phyloP scores from a whole-genome alignment of 2,113 vertebrate species.

The Clarias macrocephalus region DNA sequence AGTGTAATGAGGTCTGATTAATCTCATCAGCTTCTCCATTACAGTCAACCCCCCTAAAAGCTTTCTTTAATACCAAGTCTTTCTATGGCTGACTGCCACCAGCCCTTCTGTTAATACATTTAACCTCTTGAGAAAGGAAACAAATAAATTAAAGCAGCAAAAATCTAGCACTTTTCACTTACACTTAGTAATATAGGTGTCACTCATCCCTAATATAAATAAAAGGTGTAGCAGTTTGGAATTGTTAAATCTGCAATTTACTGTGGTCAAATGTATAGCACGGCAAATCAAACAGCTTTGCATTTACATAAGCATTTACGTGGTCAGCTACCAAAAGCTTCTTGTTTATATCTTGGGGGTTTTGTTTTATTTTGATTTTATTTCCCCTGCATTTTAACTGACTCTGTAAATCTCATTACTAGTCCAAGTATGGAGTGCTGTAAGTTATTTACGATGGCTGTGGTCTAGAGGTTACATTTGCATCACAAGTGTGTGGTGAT shows the following conservation, averaged over 20 bases:
- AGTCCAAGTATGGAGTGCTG: not conserved
- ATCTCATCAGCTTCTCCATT: constrained; percentile 65
- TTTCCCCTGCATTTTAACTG: not conserved
- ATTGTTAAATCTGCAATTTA: not conserved
- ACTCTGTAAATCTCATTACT: not conserved
- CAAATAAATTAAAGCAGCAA: not conserved
- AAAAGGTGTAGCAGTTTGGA: not conserved
- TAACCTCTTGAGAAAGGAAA: constrained; percentile 53
- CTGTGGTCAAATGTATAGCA: not conserved
- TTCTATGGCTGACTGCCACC: constrained; percentile 69
- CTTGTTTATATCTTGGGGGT: not conserved
- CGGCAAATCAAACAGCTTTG: not conserved
- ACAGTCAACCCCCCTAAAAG: constrained; percentile 69
- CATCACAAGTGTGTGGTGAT: constrained; percentile 43
- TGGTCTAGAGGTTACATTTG: constrained; percentile 39
- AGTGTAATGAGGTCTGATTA: constrained; percentile 77
- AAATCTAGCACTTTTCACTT: not conserved
- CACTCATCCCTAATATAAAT: not conserved
- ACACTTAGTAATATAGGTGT: not conserved
- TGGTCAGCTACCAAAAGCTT: not conserved
- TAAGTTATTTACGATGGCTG: not conserved
- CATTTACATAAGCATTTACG: not conserved
- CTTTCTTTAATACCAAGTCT: constrained; percentile 70
- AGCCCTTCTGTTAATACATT: constrained; percentile 53
- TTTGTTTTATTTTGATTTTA: not conserved